These are phyloP conservation scores for Nasonia giraulti DNA, from an alignment of 1,140 invertebrate genomes.

Conservation along the genomic window DNA sequence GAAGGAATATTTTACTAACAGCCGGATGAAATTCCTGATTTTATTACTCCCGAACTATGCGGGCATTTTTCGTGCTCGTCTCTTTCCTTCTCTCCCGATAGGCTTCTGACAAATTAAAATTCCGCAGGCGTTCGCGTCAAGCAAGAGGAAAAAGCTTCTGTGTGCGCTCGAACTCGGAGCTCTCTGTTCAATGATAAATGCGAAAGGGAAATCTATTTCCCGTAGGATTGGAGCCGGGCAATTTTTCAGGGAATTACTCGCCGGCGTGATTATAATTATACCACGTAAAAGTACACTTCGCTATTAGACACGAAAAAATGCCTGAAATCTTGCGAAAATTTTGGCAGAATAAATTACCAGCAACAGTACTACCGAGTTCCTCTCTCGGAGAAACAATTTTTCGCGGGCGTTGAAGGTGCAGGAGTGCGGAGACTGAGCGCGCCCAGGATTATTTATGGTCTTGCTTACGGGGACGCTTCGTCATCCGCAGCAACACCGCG, in stretches of 20 bases:
- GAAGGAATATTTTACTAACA: constrained; percentile 41
- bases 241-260: constrained; percentile 11
- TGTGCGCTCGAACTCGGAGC: constrained; percentile 18
- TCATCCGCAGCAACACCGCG: not conserved
- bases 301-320: too few species aligned
- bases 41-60: constrained; percentile 49
- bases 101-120: constrained; percentile 48
- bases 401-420: not conserved
- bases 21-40: constrained; percentile 42
- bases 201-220: constrained; percentile 24
- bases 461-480: constrained; percentile 5
- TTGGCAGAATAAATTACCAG: not conserved
- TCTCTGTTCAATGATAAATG: constrained; percentile 24
- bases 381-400: not conserved
- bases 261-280: not conserved
- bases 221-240: not conserved
- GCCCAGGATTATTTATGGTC: not conserved
- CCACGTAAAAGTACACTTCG: not conserved
- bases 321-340: not conserved
- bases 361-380: not conserved
- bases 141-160: constrained; percentile 33
- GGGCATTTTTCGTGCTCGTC: constrained; percentile 33
- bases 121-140: constrained; percentile 41
- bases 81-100: constrained; percentile 21
- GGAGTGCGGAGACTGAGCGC: too few species aligned